Conservation (phyloP, 2,797 vertebrate species). For the Eurystomus glaucurus region DNA sequence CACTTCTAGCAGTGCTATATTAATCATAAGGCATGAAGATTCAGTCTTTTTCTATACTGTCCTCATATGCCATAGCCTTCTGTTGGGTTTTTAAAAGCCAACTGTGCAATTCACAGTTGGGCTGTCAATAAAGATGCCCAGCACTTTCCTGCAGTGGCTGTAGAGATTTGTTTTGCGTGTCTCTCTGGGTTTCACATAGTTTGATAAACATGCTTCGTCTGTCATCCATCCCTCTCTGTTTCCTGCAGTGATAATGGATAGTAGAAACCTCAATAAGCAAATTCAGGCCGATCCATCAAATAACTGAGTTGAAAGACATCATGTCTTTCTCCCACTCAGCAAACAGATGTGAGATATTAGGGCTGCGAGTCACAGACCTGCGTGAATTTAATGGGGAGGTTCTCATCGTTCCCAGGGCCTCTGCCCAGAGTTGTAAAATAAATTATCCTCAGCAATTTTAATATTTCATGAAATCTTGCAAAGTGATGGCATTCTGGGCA, state of each 20-base stretch:
- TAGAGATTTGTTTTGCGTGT: constrained; percentile 1
- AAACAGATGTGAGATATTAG: constrained; percentile 42
- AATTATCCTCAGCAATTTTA: constrained; percentile 59
- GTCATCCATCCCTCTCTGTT: constrained; percentile 13
- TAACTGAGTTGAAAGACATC: not conserved
- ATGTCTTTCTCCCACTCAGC: not conserved
- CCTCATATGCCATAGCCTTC: not conserved
- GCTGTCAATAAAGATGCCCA: not conserved
- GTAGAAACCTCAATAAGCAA: constrained; percentile 65
- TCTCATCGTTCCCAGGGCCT: constrained; percentile 49
- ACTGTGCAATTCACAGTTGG: not conserved
- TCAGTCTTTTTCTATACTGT: not conserved
- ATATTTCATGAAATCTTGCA: constrained; percentile 64
- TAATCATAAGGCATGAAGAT: not conserved
- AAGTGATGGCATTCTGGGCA: constrained; percentile 44
- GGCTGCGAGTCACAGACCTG: constrained; percentile 18
- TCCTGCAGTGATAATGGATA: constrained; percentile 52
- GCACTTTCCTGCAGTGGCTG: constrained; percentile 14
- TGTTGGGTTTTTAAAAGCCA: constrained; percentile 3
- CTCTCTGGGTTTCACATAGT: not conserved
- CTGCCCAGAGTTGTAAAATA: constrained; percentile 49
- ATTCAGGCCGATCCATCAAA: constrained; percentile 55
- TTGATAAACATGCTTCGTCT: constrained; percentile 51
- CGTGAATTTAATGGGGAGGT: constrained; percentile 23
- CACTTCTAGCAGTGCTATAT: not conserved